Base-by-base conservation (phyloP, 1,140 invertebrate species). In the Magallana angulata region DNA sequence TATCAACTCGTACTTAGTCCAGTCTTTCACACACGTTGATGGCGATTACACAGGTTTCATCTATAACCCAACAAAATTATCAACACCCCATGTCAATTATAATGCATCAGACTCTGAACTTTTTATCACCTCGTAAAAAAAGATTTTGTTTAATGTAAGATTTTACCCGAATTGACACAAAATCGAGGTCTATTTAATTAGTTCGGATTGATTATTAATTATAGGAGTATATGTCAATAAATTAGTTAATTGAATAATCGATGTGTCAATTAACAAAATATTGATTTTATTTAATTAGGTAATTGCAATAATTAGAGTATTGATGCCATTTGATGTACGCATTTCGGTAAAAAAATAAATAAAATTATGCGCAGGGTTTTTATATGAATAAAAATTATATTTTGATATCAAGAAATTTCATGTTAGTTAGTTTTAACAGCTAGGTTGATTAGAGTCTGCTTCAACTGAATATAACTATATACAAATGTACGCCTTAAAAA, bases 261-360 rank as follows among this genome's bases (percentile, higher is more conserved):
- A 76, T 12, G 2, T 76, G 68, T 76, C 68, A 76, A 76, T 76
- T 76, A 76, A 76, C 68, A 30, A 76, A 76, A 76, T 30, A 30
- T 12, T 14, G 36, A 76, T 76, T 64, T n/a, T 48, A 48, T 48
- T 48, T 48, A 48, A 48, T 48, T 48, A 48, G 5, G 0, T 48
- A 48, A 48, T 48, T 48, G 36, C 36, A 48, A 48, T 48, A 48
- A 48, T 5, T 48, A 48, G 36, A 48, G 36, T 48, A 48, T 48
- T 48, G 36, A 5, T 48, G 36, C 5, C 36, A 48, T 48, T 48
- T 48, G 36, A 48, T 48, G 5, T 48, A 48, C 36, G 36, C 1
- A 48, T 48, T 48, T 48, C 2, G 36, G 36, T 48, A 4, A 24
- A 48, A 48, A 24, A 24, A 24, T 24, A 24, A 48, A 4, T 48